These are phyloP conservation scores for Bombus waltoni DNA, from an alignment of 1,140 invertebrate species.

Conservation along the genomic window DNA sequence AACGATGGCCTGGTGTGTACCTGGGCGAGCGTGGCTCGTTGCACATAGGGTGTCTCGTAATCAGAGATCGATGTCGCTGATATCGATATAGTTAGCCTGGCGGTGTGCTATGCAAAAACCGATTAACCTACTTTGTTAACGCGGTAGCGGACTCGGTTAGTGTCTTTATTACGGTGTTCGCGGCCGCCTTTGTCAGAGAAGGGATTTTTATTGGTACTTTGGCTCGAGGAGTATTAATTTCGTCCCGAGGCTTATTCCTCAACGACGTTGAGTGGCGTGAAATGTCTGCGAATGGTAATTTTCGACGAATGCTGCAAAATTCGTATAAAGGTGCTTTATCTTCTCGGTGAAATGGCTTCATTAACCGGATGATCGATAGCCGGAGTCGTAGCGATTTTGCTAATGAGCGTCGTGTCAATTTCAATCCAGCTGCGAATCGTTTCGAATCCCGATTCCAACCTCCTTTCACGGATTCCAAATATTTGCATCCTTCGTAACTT, in stretches of 20 bases:
- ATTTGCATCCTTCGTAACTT: not conserved
- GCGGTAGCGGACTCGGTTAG: constrained; percentile 16
- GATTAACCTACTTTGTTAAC: constrained; percentile 63
- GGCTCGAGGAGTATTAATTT: not conserved
- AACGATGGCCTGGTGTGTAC: not conserved
- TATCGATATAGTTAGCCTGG: constrained; percentile 40
- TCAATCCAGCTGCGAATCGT: not conserved
- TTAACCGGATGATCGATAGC: not conserved
- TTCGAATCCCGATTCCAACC: no score
- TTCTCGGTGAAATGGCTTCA: not conserved
- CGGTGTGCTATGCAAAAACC: constrained; percentile 58
- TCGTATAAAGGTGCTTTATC: not conserved
- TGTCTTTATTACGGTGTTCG: constrained; percentile 31
- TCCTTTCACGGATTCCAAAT: not conserved
- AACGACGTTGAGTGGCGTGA: not conserved
- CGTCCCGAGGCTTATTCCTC: not conserved
- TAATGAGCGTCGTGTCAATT: not conserved
- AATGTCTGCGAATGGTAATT: not conserved
- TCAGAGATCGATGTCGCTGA: constrained; percentile 58
- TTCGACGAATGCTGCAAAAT: not conserved
- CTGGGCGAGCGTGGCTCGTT: not conserved
- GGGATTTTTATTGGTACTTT: not conserved
- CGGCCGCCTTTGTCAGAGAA: not conserved
- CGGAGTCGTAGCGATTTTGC: not conserved
- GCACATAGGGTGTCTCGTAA: constrained; percentile 43